phyloP scores from a whole-genome alignment of 2,113 vertebrate genomes.

The Cercopithecus mona region DNA sequence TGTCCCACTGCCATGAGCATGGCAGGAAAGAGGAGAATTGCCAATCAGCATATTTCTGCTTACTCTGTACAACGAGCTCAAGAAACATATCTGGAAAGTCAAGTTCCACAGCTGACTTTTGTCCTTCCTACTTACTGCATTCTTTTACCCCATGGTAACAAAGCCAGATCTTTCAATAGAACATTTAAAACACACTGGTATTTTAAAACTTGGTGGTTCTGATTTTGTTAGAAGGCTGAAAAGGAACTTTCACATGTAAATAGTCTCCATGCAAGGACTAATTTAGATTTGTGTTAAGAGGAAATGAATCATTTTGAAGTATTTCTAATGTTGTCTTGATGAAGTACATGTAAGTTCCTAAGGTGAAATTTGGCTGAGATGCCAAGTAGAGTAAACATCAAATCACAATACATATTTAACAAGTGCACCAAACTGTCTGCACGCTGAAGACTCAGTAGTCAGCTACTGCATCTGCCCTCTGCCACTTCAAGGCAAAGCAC shows the following conservation, averaged over 20 bases:
- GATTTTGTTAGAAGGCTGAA: constrained; percentile 36
- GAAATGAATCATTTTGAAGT: constrained; percentile 40
- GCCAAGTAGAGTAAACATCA: not conserved
- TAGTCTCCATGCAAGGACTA: not conserved
- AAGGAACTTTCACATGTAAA: not conserved
- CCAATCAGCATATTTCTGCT: constrained; percentile 6
- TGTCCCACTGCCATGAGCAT: not conserved
- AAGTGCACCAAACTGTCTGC: not conserved
- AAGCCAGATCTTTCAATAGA: constrained; percentile 46
- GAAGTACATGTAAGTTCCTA: not conserved
- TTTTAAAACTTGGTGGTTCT: constrained; percentile 14
- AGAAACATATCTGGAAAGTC: not conserved
- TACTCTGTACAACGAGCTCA: not conserved
- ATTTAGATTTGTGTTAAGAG: constrained; percentile 49
- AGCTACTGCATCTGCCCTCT: not conserved
- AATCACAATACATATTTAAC: not conserved
- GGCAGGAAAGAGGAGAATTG: not conserved
- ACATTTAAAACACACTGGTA: constrained; percentile 35
- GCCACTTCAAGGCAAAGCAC: not conserved
- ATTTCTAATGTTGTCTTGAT: constrained; percentile 40
- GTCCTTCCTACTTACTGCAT: not conserved
- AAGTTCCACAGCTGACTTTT: not conserved
- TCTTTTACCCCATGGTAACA: not conserved
- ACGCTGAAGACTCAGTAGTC: too few relatives aligned
- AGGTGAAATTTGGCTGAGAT: constrained; percentile 26